These are phyloP conservation scores for Amphimallon solstitiale DNA, from an alignment of 2,888 invertebrate species.

Conservation along the genomic window DNA sequence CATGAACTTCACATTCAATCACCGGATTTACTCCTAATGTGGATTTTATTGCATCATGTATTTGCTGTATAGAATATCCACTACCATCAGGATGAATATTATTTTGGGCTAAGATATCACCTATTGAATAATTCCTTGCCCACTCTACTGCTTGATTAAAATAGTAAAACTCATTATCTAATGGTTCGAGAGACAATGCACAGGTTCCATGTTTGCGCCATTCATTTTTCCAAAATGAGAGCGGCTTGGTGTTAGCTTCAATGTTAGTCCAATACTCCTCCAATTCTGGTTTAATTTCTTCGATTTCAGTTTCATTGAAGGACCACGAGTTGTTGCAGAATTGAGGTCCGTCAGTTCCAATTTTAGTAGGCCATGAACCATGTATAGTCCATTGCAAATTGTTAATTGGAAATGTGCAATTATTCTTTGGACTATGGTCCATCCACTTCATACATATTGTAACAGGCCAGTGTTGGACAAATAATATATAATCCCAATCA, in stretches of 20 bases:
- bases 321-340: slow-evolving; percentile 77
- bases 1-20: slow-evolving; percentile 73
- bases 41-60: slow-evolving; percentile 67
- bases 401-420: slow-evolving; percentile 72
- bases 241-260: slow-evolving; percentile 66
- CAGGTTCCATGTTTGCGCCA: slow-evolving; percentile 89
- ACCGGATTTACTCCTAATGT: slow-evolving; percentile 69
- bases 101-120: slow-evolving; percentile 66
- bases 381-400: slow-evolving; percentile 80
- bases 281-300: slow-evolving; percentile 64
- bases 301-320: slow-evolving; percentile 72
- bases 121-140: slow-evolving; percentile 71
- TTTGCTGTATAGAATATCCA: slow-evolving; percentile 63
- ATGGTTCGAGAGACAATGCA: slow-evolving; percentile 68
- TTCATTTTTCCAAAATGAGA: slow-evolving; percentile 81
- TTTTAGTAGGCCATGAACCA: slow-evolving; percentile 84
- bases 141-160: slow-evolving; percentile 73
- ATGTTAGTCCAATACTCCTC: slow-evolving; percentile 76
- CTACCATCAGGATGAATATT: slow-evolving; percentile 68
- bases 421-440: slow-evolving; percentile 68
- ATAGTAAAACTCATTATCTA: slow-evolving; percentile 60
- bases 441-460: slow-evolving; percentile 79
- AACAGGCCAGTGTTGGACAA: slow-evolving; percentile 84
- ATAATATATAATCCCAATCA: slow-evolving; percentile 80
- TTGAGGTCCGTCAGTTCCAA: slow-evolving; percentile 72